Conservation (phyloP, 2,113 vertebrate species). For the Beaufortia kweichowensis region DNA sequence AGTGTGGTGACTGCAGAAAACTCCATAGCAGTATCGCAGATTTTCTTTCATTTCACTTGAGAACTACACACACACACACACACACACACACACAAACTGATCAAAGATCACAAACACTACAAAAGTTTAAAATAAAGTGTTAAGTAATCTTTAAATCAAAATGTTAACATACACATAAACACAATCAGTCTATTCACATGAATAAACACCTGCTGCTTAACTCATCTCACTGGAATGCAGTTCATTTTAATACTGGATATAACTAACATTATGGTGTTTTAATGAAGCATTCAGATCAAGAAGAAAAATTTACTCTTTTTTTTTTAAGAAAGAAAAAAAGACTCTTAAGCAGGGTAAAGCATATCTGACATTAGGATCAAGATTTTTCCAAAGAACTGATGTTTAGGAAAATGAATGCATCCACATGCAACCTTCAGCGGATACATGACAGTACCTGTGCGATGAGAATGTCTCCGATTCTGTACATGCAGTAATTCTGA, state of each 20-base stretch:
- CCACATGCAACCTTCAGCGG: too few relatives aligned
- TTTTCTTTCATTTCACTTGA: constrained; percentile 80
- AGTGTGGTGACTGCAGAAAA: constrained; percentile 84
- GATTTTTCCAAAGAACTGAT: too few relatives aligned
- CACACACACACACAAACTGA: background rate
- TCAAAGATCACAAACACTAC: background rate
- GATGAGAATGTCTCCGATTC: constrained; percentile 84
- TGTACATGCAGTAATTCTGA: constrained; percentile 80
- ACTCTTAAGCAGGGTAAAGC: too few relatives aligned
- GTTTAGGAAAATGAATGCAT: too few relatives aligned
- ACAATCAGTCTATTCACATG: background rate
- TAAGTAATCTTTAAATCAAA: too few relatives aligned
- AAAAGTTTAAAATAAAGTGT: background rate
- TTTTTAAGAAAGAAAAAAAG: too few relatives aligned
- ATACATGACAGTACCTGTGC: too few relatives aligned
- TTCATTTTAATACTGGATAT: background rate
- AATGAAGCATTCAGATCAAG: background rate
- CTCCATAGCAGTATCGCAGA: constrained; percentile 80
- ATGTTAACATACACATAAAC: too few relatives aligned
- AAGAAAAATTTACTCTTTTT: too few relatives aligned
- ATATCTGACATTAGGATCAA: too few relatives aligned
- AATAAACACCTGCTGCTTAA: constrained; percentile 3
- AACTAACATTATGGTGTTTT: background rate
- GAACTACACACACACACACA: constrained; percentile 74
- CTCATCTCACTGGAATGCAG: background rate